Percentiles rank a stretch among this genome's conserved stretches.
Conservation (phyloP, 2,888 invertebrate genomes). For the Melieria omissa region DNA sequence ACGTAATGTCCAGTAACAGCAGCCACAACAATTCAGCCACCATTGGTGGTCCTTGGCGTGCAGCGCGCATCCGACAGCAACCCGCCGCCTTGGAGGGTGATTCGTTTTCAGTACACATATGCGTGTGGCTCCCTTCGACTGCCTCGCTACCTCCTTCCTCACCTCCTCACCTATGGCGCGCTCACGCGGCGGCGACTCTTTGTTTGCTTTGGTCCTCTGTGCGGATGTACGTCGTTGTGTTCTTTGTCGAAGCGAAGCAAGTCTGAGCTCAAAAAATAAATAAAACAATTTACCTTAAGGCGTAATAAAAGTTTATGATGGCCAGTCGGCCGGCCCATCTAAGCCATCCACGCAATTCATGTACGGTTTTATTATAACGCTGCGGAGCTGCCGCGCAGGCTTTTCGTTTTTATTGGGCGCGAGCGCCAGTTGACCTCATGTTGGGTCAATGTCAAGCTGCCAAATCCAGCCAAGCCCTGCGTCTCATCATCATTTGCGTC, state of each 20-base stretch:
- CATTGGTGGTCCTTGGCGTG: slow-evolving; percentile 43
- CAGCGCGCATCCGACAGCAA: background rate
- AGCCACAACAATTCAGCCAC: slow-evolving; percentile 11
- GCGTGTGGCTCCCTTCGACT: slow-evolving; percentile 5
- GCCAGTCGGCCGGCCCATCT: slow-evolving; percentile 26
- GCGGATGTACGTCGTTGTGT: slow-evolving; percentile 7
- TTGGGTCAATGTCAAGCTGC: too few relatives aligned
- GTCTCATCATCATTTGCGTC: too few relatives aligned
- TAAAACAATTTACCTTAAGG: slow-evolving; percentile 61
- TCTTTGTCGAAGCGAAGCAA: slow-evolving; percentile 21
- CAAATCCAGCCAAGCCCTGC: too few relatives aligned
- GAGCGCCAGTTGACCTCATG: too few relatives aligned
- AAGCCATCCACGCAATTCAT: too few relatives aligned
- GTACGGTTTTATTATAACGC: too few relatives aligned
- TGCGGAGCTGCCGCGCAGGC: too few relatives aligned
- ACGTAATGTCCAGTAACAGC: too few relatives aligned
- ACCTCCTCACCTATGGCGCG: background rate
- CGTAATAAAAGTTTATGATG: slow-evolving; percentile 61
- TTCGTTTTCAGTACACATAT: too few relatives aligned
- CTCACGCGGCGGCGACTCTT: background rate
- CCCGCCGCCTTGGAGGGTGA: too few relatives aligned
- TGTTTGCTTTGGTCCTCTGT: slow-evolving; percentile 23
- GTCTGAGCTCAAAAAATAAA: slow-evolving; percentile 54
- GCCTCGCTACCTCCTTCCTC: background rate
- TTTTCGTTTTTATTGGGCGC: too few relatives aligned